Evolutionary conservation across 2,888 invertebrate genomes (phyloP), one percentile per base, ranked within the genome.

Genomic region (Hydrotaea cyrtoneurina): DNA sequence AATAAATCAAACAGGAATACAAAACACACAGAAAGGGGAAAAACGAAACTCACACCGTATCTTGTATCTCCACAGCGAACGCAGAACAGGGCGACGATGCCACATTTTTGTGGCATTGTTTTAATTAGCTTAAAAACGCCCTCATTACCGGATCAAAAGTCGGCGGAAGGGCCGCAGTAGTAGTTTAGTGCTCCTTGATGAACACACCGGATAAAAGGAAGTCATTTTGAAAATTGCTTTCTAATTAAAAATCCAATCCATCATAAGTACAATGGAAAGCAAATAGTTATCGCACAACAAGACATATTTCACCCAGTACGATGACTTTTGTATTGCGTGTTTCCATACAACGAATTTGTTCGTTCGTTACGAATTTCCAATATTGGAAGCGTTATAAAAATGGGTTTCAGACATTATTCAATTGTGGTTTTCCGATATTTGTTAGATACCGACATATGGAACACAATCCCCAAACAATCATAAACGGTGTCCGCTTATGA

Each of bases 111-210:
- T 57, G 62, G 83, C 77, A 77, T 83, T 77, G 53, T 69, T 50
- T 80, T 78, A 84, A 84, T 84, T 84, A 78, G 75, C 66, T 66
- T 69, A 64, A 78, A 80, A 78, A 71, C 74, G 55, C 71, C 36
- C 55, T 80, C 75, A 78, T 78, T 71, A 76, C 21, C 26, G 53
- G 36, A 0, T 31, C 39, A 39, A 19, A 75, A 53, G 23, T 69
- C 43, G 15, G 26, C 23, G 19, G 15, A 59, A 15, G 59, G 23
- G 23, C n/a, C 3, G 21, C 13, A n/a, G 53, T 13, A 15, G 55
- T 55, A 55, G 36, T 39, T 39, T 39, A 66, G 55, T 55, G 19
- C 55, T 15, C 55, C 4, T 21, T 55, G 55, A 55, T 8, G 62
- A 39, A 11, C 15, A 46, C 43, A 10, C 2, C 53, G 17, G 23